These are phyloP conservation scores for Morone saxatilis DNA, from an alignment of 2,113 vertebrate species.

Conservation along the genomic window DNA sequence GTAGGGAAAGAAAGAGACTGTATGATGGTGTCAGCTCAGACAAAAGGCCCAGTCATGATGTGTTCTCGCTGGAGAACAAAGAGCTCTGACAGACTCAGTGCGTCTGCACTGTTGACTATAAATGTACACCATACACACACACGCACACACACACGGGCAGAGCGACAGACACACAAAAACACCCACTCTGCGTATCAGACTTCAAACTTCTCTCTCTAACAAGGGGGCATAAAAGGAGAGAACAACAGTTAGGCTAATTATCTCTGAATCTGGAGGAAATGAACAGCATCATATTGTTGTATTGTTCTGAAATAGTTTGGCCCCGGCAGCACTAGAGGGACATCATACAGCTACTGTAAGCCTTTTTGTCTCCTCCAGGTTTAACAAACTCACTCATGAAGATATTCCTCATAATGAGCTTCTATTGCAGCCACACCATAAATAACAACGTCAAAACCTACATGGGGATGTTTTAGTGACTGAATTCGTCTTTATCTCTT, in stretches of 20 bases:
- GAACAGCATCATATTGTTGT: conserved; percentile 40
- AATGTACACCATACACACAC: conserved; percentile 50
- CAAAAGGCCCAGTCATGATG: conserved; percentile 75
- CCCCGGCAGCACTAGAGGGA: conserved; percentile 40
- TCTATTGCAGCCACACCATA: conserved; percentile 27
- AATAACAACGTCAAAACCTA: conserved; percentile 48
- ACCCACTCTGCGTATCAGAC: conserved; percentile 43
- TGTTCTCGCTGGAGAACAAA: conserved; percentile 74
- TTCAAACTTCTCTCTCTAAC: conserved; percentile 56
- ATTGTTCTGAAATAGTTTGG: conserved; percentile 46
- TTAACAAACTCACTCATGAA: conserved; percentile 44
- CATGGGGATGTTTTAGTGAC: conserved; percentile 30
- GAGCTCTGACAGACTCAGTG: conserved; percentile 70
- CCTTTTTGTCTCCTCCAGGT: conserved; percentile 46
- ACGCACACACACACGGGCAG: background rate
- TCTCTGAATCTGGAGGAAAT: conserved; percentile 62
- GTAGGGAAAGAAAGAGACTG: conserved; percentile 48
- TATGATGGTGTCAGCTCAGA: conserved; percentile 71
- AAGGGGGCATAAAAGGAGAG: conserved; percentile 45
- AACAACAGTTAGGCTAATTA: conserved; percentile 66
- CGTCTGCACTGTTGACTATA: conserved; percentile 66
- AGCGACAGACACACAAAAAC: conserved; percentile 44
- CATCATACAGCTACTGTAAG: conserved; percentile 33
- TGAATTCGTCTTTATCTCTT: conserved; percentile 22
- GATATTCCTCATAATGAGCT: conserved; percentile 53